A percentile compares a stretch with the other conserved stretches of the same genome.
Conservation (phyloP, 2,797 vertebrate species). For the Galago senegalensis region DNA sequence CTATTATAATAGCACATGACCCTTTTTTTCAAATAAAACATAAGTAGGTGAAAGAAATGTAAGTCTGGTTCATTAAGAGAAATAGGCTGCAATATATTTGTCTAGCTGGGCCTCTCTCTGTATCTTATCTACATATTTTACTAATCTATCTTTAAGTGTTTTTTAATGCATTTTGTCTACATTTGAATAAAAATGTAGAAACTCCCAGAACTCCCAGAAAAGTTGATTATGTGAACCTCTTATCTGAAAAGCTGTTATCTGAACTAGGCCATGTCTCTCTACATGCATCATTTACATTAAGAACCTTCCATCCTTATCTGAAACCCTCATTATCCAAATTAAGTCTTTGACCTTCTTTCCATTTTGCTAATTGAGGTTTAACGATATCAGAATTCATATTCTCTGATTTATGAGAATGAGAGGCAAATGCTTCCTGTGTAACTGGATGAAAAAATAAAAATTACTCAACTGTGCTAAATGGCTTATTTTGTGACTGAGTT, state of each 20-base stretch:
- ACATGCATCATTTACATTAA: conserved; percentile 68
- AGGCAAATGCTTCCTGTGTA: not conserved
- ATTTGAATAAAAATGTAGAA: too few species aligned
- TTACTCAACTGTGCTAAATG: not conserved
- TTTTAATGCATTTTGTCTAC: conserved; percentile 47
- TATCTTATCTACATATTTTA: conserved; percentile 10
- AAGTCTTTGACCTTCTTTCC: conserved; percentile 77
- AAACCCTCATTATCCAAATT: conserved; percentile 80
- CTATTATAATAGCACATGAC: not conserved
- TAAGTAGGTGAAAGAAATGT: conserved; percentile 32
- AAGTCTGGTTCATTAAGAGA: not conserved
- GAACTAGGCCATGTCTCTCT: conserved; percentile 52
- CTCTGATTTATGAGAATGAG: conserved; percentile 70
- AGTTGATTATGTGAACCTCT: conserved; percentile 55
- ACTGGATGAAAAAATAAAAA: conserved; percentile 19
- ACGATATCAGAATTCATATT: conserved; percentile 65
- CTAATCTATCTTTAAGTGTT: conserved; percentile 53
- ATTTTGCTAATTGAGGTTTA: conserved; percentile 79
- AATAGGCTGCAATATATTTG: not conserved
- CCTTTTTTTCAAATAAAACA: conserved; percentile 35
- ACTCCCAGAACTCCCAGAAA: conserved; percentile 58
- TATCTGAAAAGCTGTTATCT: conserved; percentile 71
- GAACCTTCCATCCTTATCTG: conserved; percentile 74
- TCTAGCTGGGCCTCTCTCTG: not conserved
- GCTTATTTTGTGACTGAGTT: not conserved